Conservation (phyloP, 2,797 vertebrate genomes). For the Sebastes elongatus region DNA sequence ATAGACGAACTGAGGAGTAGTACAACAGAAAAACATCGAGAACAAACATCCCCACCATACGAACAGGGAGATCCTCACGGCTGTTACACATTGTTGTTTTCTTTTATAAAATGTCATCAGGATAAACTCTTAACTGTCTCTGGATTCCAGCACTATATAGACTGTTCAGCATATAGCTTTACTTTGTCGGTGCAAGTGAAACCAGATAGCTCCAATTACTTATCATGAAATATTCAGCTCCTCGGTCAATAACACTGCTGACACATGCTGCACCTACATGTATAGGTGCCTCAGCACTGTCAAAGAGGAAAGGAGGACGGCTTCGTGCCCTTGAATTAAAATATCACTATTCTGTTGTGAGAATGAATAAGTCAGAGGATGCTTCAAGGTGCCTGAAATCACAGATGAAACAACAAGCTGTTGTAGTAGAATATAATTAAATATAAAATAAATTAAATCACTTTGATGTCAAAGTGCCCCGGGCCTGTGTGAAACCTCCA, state of each 20-base stretch:
- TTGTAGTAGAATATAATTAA: not conserved
- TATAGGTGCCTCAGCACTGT: slow-evolving; percentile 1
- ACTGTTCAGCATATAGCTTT: not conserved
- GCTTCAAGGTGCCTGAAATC: not conserved
- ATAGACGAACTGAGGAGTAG: not conserved
- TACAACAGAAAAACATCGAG: not conserved
- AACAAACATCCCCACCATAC: not conserved
- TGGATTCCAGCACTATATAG: not conserved
- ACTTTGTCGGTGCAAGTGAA: not conserved
- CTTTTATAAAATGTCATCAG: not conserved
- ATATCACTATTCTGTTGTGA: not conserved
- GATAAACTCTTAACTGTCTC: not conserved
- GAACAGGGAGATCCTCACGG: not conserved
- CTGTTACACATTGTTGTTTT: not conserved
- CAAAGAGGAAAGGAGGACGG: not conserved
- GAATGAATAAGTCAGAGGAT: not conserved
- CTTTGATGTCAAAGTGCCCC: not conserved
- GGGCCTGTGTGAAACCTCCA: slow-evolving; percentile 8
- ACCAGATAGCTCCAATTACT: slow-evolving; percentile 28
- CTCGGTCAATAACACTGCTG: slow-evolving; percentile 43
- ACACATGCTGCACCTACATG: slow-evolving; percentile 17
- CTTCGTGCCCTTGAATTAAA: slow-evolving; percentile 18
- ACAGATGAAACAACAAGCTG: not conserved
- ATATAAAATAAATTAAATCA: not conserved
- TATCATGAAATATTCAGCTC: slow-evolving; percentile 67